Base-by-base conservation (phyloP, 2,113 vertebrate genomes). In the Cynopterus brachyotis region DNA sequence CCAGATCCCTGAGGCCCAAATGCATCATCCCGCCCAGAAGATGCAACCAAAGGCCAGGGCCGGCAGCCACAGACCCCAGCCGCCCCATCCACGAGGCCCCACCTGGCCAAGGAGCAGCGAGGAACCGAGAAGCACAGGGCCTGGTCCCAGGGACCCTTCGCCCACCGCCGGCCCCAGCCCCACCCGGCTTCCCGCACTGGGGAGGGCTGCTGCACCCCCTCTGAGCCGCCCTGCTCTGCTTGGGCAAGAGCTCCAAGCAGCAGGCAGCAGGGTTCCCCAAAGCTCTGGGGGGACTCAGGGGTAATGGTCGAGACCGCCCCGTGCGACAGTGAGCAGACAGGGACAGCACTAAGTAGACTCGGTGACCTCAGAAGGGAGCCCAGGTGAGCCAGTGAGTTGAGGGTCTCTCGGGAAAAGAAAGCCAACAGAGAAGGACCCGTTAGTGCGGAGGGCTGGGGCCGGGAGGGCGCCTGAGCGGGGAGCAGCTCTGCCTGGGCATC, bases 341-440 rank as follows among this genome's bases (percentile, higher is more conserved):
- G 0, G 3, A 50, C 0, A 0, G 24, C 2, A n/a, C 13, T 10
- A n/a, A 30, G 47, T 3, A 9, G 12, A 64, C 57, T 8, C 8
- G 0, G 16, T 9, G 13, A 28, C n/a, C 30, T 16, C 20, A 35
- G 67, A 75, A 73, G 76, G 55, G 32, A 30, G 35, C 26, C 37
- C 79, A 35, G 3, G 57, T 12, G 22, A 32, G 26, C 64, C 70
- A 6, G 0, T 6, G 30, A 53, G 13, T 0, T 42, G 67, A 32
- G 9, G 28, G 40, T 19, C 26, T 50, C 24, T 26, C 64, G 35
- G 59, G 32, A 70, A 92, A 78, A 59, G 20, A 64, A 69, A 59
- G 16, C 15, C 3, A 37, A 55, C 24, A 9, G 22, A 62, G 6
- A 66, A 72, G 64, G 30, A 3, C 11, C 62, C 59, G 12, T 1